Evolutionary conservation across 2,888 invertebrate species (phyloP).

Genomic region (Chrysomela aeneicollis): DNA sequence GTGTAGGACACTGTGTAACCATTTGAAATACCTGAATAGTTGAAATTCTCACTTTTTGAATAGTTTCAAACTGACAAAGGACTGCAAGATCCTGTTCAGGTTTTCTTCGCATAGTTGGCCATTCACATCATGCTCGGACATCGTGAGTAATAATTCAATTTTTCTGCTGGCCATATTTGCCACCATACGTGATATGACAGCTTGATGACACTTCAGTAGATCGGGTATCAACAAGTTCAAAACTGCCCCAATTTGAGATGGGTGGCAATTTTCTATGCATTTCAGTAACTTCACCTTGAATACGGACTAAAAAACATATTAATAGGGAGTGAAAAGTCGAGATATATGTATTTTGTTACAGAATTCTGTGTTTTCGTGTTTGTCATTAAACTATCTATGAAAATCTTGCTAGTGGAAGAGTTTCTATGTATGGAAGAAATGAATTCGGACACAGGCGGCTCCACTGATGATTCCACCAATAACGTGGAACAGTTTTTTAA

Average conservation of each 20-base stretch:
- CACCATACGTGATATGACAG: slow-evolving; percentile 72
- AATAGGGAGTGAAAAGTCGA: too few species aligned
- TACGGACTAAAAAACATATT: slow-evolving; percentile 71
- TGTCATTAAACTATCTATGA: slow-evolving; percentile 69
- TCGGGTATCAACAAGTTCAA: slow-evolving; percentile 69
- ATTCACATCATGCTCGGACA: slow-evolving; percentile 67
- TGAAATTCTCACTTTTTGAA: slow-evolving; percentile 66
- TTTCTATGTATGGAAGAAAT: slow-evolving; percentile 68
- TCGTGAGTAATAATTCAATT: slow-evolving; percentile 72
- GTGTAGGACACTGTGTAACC: too few species aligned
- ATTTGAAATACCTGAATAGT: too few species aligned
- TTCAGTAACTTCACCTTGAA: slow-evolving; percentile 72
- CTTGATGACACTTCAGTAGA: slow-evolving; percentile 73
- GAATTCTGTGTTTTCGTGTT: slow-evolving; percentile 17
- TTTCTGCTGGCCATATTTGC: slow-evolving; percentile 77
- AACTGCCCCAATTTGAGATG: slow-evolving; percentile 76
- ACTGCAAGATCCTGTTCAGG: slow-evolving; percentile 70
- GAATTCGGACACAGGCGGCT: slow-evolving; percentile 73
- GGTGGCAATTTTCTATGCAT: slow-evolving; percentile 74
- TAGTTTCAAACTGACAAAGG: slow-evolving; percentile 67
- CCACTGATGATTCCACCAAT: slow-evolving; percentile 70
- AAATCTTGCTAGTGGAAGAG: slow-evolving; percentile 72
- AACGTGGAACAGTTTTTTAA: slow-evolving; percentile 76
- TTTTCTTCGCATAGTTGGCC: slow-evolving; percentile 75
- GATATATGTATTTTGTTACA: slow-evolving; percentile 15